Percentiles rank a stretch among this genome's conserved stretches.
Evolutionary conservation across 2,888 invertebrate species (phyloP).

Genomic region (Boloria selene): DNA sequence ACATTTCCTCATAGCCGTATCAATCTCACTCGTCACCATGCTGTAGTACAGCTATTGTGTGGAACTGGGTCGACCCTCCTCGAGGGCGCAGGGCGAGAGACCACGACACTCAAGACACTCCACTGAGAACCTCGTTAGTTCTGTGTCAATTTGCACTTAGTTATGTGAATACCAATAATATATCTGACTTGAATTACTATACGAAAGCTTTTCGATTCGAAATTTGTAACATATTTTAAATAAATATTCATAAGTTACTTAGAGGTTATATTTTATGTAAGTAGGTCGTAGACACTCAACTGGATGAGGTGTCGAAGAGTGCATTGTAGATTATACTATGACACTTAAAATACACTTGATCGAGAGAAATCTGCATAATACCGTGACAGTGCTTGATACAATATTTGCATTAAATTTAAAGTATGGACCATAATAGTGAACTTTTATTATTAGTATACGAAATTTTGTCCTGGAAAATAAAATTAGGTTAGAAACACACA

Average conservation of each 20-base stretch:
- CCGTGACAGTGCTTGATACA: slow-evolving; percentile 9
- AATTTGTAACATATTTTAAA: neutral
- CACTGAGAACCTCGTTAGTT: slow-evolving; percentile 25
- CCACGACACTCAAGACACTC: slow-evolving; percentile 25
- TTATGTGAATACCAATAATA: slow-evolving; percentile 5
- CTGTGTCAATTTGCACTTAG: slow-evolving; percentile 25
- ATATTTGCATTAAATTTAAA: slow-evolving; percentile 6
- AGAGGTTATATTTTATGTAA: slow-evolving; percentile 12
- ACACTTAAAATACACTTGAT: slow-evolving; percentile 12
- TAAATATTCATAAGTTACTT: slow-evolving; percentile 11
- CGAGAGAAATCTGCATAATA: slow-evolving; percentile 6
- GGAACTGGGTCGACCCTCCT: slow-evolving; percentile 34
- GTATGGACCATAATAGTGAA: no score
- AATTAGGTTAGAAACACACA: no score
- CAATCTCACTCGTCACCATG: slow-evolving; percentile 26
- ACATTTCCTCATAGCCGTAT: slow-evolving; percentile 2
- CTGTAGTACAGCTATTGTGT: slow-evolving; percentile 28
- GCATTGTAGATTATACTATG: slow-evolving; percentile 11
- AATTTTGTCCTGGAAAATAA: no score
- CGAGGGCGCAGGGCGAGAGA: slow-evolving; percentile 23
- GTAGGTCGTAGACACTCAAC: slow-evolving; percentile 16
- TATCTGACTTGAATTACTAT: neutral
- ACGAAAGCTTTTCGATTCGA: neutral
- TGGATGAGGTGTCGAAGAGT: slow-evolving; percentile 19
- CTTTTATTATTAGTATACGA: no score